phyloP scores from a whole-genome alignment of 2,113 vertebrate species.

The Scatophagus argus region DNA sequence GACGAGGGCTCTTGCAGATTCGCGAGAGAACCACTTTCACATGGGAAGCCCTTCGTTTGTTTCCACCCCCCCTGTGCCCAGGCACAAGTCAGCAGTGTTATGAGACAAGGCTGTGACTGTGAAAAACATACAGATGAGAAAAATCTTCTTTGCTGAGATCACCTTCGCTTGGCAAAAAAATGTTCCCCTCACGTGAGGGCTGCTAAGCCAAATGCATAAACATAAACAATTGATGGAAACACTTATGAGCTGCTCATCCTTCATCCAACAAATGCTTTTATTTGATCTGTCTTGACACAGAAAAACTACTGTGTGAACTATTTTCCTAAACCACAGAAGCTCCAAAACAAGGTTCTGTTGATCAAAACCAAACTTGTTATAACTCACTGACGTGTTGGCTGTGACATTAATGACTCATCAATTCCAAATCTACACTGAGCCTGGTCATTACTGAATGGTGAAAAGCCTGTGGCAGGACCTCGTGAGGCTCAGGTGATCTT shows the following conservation, averaged over 20 bases:
- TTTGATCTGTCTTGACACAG: constrained; percentile 43
- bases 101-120: constrained; percentile 30
- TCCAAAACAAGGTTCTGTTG: constrained; percentile 61
- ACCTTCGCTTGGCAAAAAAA: constrained; percentile 38
- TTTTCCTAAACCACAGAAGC: constrained; percentile 53
- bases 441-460: not conserved
- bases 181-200: constrained; percentile 53
- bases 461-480: not conserved
- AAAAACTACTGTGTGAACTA: constrained; percentile 22
- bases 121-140: constrained; percentile 39
- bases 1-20: constrained; percentile 41
- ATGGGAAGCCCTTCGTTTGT: constrained; percentile 59
- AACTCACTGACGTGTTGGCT: constrained; percentile 23
- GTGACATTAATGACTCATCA: constrained; percentile 42
- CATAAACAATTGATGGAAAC: constrained; percentile 65
- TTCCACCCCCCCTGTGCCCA: constrained; percentile 45
- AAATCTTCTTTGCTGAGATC: constrained; percentile 53
- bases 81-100: constrained; percentile 29
- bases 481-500: not conserved
- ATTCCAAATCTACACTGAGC: constrained; percentile 28
- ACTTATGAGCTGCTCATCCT: constrained; percentile 50
- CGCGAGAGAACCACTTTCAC: constrained; percentile 69
- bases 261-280: constrained; percentile 37
- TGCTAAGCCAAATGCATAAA: constrained; percentile 45
- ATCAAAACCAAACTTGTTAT: constrained; percentile 31